Evolutionary conservation across 2,113 vertebrate species (phyloP).

Genomic region (Alaudala cheleensis): DNA sequence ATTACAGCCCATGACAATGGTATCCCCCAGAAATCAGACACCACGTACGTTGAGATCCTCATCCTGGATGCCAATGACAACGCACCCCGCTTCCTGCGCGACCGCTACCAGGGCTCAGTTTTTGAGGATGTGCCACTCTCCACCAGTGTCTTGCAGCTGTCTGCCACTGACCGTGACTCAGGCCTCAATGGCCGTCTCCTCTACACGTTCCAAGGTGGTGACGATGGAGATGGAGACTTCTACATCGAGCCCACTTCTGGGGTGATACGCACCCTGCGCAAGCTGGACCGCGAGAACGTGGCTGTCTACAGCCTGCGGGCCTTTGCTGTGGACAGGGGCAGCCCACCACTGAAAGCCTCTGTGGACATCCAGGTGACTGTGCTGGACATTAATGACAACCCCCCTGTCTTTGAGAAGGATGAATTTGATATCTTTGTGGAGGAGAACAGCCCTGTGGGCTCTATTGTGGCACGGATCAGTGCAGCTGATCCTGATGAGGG

Average conservation of each 20-base stretch:
- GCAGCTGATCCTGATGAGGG: constrained; percentile 92
- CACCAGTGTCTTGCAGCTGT: constrained; percentile 93
- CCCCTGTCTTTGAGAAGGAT: constrained; percentile 92
- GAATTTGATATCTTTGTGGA: constrained; percentile 89
- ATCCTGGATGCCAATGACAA: constrained; percentile 94
- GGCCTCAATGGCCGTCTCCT: constrained; percentile 87
- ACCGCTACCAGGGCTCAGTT: constrained; percentile 88
- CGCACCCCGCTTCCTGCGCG: constrained; percentile 82
- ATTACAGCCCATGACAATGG: constrained; percentile 93
- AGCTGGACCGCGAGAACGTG: constrained; percentile 92
- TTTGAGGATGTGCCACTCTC: constrained; percentile 86
- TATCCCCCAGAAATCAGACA: constrained; percentile 94
- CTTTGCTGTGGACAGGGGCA: constrained; percentile 88
- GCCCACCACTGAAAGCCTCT: constrained; percentile 82
- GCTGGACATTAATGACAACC: constrained; percentile 94
- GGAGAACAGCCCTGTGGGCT: constrained; percentile 91
- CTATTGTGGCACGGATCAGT: constrained; percentile 86
- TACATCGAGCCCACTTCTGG: constrained; percentile 90
- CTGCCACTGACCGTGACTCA: constrained; percentile 89
- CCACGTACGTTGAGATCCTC: constrained; percentile 92
- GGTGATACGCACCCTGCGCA: constrained; percentile 88
- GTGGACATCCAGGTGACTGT: constrained; percentile 89
- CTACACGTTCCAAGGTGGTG: constrained; percentile 91
- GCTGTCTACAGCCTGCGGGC: constrained; percentile 87
- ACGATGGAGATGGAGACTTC: constrained; percentile 94